Evolutionary conservation across 2,113 vertebrate species (phyloP), one percentile per base, ranked within the genome.

Genomic region (Coptodon bakossiorum): DNA sequence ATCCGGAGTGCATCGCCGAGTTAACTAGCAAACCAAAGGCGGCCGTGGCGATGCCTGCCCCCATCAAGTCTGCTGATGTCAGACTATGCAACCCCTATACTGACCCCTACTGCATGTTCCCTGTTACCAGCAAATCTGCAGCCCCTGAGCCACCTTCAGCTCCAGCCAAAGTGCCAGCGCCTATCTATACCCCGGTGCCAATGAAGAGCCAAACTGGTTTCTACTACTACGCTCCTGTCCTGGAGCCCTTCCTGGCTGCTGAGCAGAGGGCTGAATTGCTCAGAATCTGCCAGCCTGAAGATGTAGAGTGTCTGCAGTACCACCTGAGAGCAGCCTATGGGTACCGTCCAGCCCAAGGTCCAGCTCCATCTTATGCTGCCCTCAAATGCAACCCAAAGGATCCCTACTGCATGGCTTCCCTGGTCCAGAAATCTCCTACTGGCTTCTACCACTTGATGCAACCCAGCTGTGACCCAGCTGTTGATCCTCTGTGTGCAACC

Each of bases 221-320:
- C 86, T 95, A 96, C 89, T 90, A 95, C 92, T 95, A 95, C 1
- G 93, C 93, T 56, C 94, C 96, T 0, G 73, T 95, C n/a, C 66
- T 96, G 79, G 95, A 96, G 88, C 89, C 97, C 29, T 96, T 97
- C 91, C 89, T 97, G 56, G 87, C 91, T 6, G 50, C 63, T 1
- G 94, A 96, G 73, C 95, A 97, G 90, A 95, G 66, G 80, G 16
- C 87, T 1, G 96, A 97, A 87, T 92, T 97, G 87, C 89, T 97
- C 85, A 93, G 96, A n/a, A 96, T 97, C 94, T 97, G 97, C 91
- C 95, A 91, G 54, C 81, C 95, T 9, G 93, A 95, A 7, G 97
- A 97, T 78, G 92, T 94, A 0, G 96, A 97, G 73, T 97, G 97
- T 83, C 91, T 97, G 86, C 97, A 97, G 91, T 97, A 97, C 84